These are phyloP conservation scores for Camponotus pennsylvanicus DNA, from an alignment of 1,140 invertebrate species.

Conservation along the genomic window DNA sequence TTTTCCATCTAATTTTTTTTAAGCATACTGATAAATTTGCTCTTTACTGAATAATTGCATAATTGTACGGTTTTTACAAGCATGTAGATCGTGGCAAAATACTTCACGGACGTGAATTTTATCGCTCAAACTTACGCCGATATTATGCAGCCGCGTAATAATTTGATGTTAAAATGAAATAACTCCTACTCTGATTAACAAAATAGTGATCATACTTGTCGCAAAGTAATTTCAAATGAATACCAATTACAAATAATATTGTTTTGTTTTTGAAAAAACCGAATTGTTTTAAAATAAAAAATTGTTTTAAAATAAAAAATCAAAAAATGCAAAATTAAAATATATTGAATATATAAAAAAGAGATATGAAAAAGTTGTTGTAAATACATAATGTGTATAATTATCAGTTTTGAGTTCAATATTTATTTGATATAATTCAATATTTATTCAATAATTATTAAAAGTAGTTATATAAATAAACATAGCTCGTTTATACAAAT, in stretches of 20 bases:
- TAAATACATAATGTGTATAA: neutral
- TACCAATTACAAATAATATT: neutral
- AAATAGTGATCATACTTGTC: neutral
- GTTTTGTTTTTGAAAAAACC: neutral
- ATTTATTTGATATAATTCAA: neutral
- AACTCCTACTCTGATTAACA: neutral
- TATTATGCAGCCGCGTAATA: conserved; percentile 4
- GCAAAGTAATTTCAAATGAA: neutral
- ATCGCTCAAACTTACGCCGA: conserved; percentile 16
- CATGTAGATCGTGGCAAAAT: neutral
- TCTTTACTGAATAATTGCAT: neutral
- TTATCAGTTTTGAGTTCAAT: neutral
- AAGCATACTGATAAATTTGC: neutral
- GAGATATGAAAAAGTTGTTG: no score
- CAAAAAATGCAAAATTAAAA: neutral
- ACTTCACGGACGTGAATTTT: conserved; percentile 8
- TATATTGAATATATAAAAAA: no score
- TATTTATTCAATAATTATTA: neutral
- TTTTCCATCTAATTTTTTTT: neutral
- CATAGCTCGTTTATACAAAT: neutral
- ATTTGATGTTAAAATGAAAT: conserved; percentile 17
- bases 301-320: neutral
- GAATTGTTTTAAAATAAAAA: neutral
- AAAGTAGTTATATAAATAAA: neutral
- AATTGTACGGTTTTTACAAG: neutral